These are phyloP conservation scores for Lepetodrilus schrolli DNA, from an alignment of 2,888 invertebrate genomes.

Conservation along the genomic window DNA sequence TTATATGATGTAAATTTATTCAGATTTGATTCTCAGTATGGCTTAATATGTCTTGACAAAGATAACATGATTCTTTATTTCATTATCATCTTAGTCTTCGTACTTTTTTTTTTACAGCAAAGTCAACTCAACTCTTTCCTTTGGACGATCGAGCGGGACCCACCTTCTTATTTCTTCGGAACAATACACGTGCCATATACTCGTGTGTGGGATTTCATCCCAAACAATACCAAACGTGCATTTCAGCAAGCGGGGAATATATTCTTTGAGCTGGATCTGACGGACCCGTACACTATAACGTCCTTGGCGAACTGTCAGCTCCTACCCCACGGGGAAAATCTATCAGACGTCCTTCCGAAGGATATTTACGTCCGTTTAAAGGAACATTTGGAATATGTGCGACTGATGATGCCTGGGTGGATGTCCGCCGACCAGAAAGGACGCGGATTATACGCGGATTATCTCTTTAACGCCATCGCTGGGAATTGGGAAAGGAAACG, in stretches of 20 bases:
- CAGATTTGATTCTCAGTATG: not conserved
- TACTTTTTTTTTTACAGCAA: constrained; percentile 48
- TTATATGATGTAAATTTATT: not conserved
- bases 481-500: constrained; percentile 78
- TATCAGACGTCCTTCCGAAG: constrained; percentile 75
- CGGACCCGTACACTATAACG: constrained; percentile 76
- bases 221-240: constrained; percentile 77
- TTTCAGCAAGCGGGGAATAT: constrained; percentile 77
- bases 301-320: constrained; percentile 77
- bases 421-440: constrained; percentile 74
- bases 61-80: too few species aligned
- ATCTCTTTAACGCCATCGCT: constrained; percentile 77
- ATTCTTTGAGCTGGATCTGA: constrained; percentile 78
- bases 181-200: constrained; percentile 80
- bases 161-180: constrained; percentile 78
- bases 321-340: constrained; percentile 74
- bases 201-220: constrained; percentile 78
- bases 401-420: constrained; percentile 75
- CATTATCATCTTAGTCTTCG: not conserved
- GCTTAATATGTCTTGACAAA: not conserved
- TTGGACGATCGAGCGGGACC: constrained; percentile 74
- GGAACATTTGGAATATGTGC: constrained; percentile 76
- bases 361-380: constrained; percentile 76
- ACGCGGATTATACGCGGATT: constrained; percentile 76
- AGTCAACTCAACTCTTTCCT: constrained; percentile 73